These are phyloP conservation scores for Bombus impatiens DNA, from an alignment of 1,140 invertebrate species.

Conservation along the genomic window DNA sequence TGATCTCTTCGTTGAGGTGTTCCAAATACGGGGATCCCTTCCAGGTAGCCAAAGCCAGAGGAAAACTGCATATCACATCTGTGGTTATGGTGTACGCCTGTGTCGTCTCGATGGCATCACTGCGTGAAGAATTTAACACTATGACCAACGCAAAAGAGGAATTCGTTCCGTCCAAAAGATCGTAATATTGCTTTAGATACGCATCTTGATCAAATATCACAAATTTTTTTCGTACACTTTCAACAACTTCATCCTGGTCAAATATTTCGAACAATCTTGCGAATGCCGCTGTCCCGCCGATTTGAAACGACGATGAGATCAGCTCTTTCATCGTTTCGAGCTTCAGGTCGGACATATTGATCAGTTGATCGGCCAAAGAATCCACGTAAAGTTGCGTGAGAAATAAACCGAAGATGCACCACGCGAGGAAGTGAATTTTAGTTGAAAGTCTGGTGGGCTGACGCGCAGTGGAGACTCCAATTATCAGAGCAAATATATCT, in stretches of 20 bases:
- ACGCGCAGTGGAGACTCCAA: conserved; percentile 60
- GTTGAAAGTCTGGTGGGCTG: conserved; percentile 67
- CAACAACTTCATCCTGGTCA: conserved; percentile 27
- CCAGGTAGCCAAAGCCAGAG: conserved; percentile 71
- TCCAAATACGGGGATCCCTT: conserved; percentile 69
- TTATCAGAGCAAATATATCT: conserved; percentile 71
- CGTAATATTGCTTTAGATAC: conserved; percentile 46
- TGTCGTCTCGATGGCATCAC: conserved; percentile 25
- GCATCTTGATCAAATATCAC: conserved; percentile 58
- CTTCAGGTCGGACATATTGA: conserved; percentile 63
- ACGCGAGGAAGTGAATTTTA: conserved; percentile 73
- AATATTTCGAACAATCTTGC: conserved; percentile 46
- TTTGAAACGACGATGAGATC: conserved; percentile 52
- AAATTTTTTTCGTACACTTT: conserved; percentile 57
- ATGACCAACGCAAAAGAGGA: conserved; percentile 66
- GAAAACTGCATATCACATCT: conserved; percentile 71
- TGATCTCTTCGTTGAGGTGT: conserved; percentile 64
- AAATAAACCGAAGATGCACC: conserved; percentile 75
- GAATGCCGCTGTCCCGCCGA: conserved; percentile 60
- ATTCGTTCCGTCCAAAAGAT: conserved; percentile 64
- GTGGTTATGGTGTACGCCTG: conserved; percentile 64
- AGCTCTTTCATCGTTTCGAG: conserved; percentile 66
- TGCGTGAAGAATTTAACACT: conserved; percentile 69
- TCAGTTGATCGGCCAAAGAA: conserved; percentile 73
- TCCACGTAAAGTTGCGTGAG: conserved; percentile 75